Conservation (phyloP, 2,113 vertebrate species). For the Ursus arctos region DNA sequence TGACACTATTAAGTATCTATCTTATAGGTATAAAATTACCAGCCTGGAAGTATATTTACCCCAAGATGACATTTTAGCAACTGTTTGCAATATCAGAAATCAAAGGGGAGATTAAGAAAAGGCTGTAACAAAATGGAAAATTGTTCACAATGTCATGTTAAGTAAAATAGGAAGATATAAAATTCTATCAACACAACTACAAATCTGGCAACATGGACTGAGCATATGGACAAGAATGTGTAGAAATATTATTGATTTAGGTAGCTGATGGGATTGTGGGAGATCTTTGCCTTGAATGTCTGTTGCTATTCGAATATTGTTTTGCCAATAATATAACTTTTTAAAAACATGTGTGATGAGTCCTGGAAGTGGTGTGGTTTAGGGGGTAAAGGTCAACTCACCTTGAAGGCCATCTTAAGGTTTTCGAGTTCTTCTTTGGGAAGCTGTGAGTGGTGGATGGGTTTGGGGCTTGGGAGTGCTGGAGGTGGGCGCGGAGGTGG, state of each 20-base stretch:
- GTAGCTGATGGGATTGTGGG: not conserved
- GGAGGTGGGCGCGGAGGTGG: not conserved
- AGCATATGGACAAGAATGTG: not conserved
- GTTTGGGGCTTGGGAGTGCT: not conserved
- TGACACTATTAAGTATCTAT: not conserved
- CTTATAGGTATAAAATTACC: not conserved
- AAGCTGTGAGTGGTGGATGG: not conserved
- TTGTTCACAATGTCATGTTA: not conserved
- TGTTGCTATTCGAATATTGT: not conserved
- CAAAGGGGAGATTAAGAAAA: not conserved
- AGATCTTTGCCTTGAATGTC: not conserved
- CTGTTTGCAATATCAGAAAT: not conserved
- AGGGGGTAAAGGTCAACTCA: not conserved
- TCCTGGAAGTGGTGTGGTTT: not conserved
- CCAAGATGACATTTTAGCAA: not conserved
- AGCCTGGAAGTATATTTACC: not conserved
- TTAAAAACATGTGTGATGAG: not conserved
- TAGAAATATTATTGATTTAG: not conserved
- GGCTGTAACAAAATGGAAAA: not conserved
- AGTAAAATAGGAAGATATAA: not conserved
- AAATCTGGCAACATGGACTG: not conserved
- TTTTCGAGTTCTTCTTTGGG: not conserved
- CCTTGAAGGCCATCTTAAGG: not conserved
- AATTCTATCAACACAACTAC: not conserved
- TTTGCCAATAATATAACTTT: conserved; percentile 2